A percentile compares a stretch with the other conserved stretches of the same genome.
These are phyloP conservation scores for Brachyalestes nurse DNA, from an alignment of 2,797 vertebrate species.

Conservation along the genomic window DNA sequence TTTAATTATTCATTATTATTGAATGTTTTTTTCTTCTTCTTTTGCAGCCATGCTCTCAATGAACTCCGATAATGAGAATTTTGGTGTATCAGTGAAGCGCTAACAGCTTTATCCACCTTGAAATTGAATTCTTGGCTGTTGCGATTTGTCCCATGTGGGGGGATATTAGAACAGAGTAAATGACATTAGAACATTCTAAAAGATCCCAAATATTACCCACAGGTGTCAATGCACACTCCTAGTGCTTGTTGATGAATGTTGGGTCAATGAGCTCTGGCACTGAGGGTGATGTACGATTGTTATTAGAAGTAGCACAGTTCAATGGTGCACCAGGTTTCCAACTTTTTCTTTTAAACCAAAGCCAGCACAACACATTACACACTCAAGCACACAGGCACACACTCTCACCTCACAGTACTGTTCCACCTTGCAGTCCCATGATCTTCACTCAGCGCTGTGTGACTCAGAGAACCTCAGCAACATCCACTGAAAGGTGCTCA, in stretches of 20 bases:
- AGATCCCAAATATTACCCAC: neutral
- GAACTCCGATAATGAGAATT: too few relatives aligned
- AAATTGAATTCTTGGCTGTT: too few relatives aligned
- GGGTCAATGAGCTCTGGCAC: neutral
- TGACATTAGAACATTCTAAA: neutral
- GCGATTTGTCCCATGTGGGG: too few relatives aligned
- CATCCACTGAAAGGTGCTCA: conserved; percentile 4
- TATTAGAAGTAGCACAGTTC: neutral
- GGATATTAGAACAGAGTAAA: neutral
- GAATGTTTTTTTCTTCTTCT: neutral
- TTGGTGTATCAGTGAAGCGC: too few relatives aligned
- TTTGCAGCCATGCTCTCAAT: too few relatives aligned
- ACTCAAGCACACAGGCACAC: conserved; percentile 14
- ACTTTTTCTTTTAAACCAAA: neutral
- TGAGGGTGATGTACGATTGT: neutral
- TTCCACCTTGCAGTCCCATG: neutral
- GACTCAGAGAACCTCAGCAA: conserved; percentile 20
- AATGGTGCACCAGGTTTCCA: neutral
- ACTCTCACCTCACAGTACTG: conserved; percentile 46
- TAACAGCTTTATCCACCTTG: too few relatives aligned
- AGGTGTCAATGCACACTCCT: neutral
- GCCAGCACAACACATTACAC: too few relatives aligned
- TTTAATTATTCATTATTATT: neutral
- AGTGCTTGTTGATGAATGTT: neutral
- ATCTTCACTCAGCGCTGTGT: conserved; percentile 1